Conservation (phyloP, 2,888 invertebrate species). For the Drosophila mimetica region DNA sequence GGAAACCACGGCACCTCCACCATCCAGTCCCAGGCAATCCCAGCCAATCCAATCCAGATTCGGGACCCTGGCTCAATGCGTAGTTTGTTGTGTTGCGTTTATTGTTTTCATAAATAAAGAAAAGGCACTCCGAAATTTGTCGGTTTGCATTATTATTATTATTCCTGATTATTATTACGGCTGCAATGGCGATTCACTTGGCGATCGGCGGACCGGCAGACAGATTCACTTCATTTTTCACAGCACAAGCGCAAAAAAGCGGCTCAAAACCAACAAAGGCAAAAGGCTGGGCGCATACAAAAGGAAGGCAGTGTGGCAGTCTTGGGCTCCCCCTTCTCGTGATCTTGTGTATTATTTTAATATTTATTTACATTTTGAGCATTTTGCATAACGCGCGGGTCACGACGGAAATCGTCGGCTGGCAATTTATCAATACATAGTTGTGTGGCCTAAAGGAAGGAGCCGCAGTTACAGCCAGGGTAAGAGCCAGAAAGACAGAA, state of each 20-base stretch:
- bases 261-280: slow-evolving; percentile 26
- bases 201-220: slow-evolving; percentile 53
- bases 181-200: slow-evolving; percentile 67
- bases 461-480: slow-evolving; percentile 2
- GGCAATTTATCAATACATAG: slow-evolving; percentile 82
- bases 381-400: slow-evolving; percentile 83
- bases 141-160: slow-evolving; percentile 71
- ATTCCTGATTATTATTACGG: slow-evolving; percentile 61
- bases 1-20: slow-evolving; percentile 61
- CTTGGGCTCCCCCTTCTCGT: slow-evolving; percentile 54
- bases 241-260: slow-evolving; percentile 32
- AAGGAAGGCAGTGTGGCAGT: slow-evolving; percentile 50
- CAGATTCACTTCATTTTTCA: slow-evolving; percentile 78
- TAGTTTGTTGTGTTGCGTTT: slow-evolving; percentile 72
- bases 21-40: slow-evolving; percentile 30
- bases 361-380: slow-evolving; percentile 77
- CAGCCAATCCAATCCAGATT: slow-evolving; percentile 2
- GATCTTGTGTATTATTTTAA: slow-evolving; percentile 78
- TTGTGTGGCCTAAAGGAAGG: slow-evolving; percentile 53
- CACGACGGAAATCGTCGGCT: slow-evolving; percentile 83
- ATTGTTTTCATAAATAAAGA: slow-evolving; percentile 76
- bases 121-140: slow-evolving; percentile 67
- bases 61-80: slow-evolving; percentile 56
- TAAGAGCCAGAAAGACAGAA: background rate
- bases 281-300: slow-evolving; percentile 28